phyloP scores from a whole-genome alignment of 2,888 invertebrate genomes.

The Leistus spinibarbis region DNA sequence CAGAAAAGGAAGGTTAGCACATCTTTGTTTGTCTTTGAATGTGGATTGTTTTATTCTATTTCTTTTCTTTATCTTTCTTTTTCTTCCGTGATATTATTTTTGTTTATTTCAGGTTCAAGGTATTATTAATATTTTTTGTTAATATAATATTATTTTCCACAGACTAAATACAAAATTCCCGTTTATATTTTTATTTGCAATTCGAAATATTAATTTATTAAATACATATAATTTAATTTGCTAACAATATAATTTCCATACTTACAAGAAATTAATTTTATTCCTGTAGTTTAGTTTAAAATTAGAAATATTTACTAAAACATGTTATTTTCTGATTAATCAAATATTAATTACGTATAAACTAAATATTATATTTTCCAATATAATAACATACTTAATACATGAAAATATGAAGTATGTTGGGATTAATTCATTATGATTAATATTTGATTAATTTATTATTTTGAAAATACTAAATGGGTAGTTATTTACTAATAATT shows the following conservation, averaged over 20 bases:
- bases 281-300: not conserved
- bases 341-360: not conserved
- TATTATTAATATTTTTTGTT: not conserved
- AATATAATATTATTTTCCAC: not conserved
- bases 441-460: not conserved
- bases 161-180: not conserved
- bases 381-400: not conserved
- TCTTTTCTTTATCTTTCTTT: not conserved
- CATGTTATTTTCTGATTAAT: not conserved
- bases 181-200: not conserved
- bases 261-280: not conserved
- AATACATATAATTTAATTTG: not conserved
- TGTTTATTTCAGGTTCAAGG: not conserved
- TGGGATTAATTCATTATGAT: no score
- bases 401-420: no score
- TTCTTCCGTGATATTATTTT: not conserved
- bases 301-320: not conserved
- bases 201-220: not conserved
- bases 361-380: not conserved
- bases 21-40: not conserved
- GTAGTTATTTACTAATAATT: not conserved
- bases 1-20: slow-evolving; percentile 58
- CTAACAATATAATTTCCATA: not conserved
- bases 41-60: not conserved
- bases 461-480: not conserved